Base-by-base conservation (phyloP, 2,797 vertebrate genomes). In the Sebastes melanostomus region DNA sequence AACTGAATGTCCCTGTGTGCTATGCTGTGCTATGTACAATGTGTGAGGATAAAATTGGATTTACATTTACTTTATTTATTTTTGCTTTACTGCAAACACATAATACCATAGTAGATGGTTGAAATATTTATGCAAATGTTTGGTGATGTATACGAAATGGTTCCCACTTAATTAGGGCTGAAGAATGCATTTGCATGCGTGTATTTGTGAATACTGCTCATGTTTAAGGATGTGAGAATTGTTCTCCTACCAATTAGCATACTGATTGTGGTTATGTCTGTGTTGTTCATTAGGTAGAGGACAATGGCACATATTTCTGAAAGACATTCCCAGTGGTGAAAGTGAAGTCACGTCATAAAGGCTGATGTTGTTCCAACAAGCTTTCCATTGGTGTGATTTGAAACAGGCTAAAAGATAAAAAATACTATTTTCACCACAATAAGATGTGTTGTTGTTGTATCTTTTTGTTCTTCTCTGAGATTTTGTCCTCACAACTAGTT, bases 171-270 rank as follows among this genome's bases (percentile, higher is more conserved):
- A 73, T 56, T 65, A 13, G 14, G 25, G 32, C 14, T 42, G 30
- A 56, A 18, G 38, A 75, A 34, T 56, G 24, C 25, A 32, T 65
- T 66, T 66, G 22, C 60, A 65, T 52, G 56, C 22, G 5, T 68
- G 36, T 25, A 20, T 18, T 54, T 14, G 12, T 36, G 56, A 63
- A 34, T 73, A 46, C 38, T 69, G 56, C 46, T 72, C 69, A 14
- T 71, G 20, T 68, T 73, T 78, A 58, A 32, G 54, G 30, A 66
- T 70, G 72, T 8, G 6, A 63, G 52, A 62, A 70, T 50, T 38
- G 25, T 8, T 9, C 38, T 58, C 66, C 5, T 29, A 30, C 66
- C 34, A 80, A 72, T 75, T 79, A 72, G 29, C 76, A 84, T 77
- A 77, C 76, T 74, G 68, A 80, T 50, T 67, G 73, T 1, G 0